These are phyloP conservation scores for Phylloscopus trochiloides DNA, from an alignment of 2,113 vertebrate genomes.

Conservation along the genomic window DNA sequence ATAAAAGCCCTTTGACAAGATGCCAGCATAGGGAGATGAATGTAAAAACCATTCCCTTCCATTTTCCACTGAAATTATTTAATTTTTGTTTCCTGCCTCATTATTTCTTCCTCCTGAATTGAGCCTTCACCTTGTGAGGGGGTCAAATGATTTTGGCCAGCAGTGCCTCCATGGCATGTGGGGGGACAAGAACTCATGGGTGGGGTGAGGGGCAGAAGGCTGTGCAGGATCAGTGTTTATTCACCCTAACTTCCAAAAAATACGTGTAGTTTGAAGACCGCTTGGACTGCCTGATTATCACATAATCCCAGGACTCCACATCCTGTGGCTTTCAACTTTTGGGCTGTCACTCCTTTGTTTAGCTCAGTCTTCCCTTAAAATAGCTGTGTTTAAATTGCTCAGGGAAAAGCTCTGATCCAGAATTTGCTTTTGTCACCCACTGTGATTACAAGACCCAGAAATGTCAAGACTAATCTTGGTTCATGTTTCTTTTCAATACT, in stretches of 20 bases:
- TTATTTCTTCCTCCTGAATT: not conserved
- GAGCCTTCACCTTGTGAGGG: not conserved
- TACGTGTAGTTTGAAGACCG: not conserved
- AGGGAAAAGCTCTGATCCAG: slow-evolving; percentile 23
- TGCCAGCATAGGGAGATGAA: not conserved
- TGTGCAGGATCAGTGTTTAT: not conserved
- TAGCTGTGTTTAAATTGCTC: not conserved
- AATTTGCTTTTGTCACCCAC: slow-evolving; percentile 36
- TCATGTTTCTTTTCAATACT: not conserved
- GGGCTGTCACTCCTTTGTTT: not conserved
- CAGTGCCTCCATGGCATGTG: fast-evolving
- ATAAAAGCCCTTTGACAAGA: not conserved
- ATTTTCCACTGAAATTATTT: not conserved
- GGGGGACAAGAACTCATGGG: fast-evolving
- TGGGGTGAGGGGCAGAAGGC: fast-evolving
- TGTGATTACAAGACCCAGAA: slow-evolving; percentile 53
- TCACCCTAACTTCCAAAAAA: not conserved
- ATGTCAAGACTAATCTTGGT: slow-evolving; percentile 23
- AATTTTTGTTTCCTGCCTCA: not conserved
- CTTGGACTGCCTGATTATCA: not conserved
- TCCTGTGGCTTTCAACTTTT: not conserved
- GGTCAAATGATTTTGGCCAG: not conserved
- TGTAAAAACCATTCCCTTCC: not conserved
- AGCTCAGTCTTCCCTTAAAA: not conserved
- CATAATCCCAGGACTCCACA: not conserved